Base-by-base conservation (phyloP, 2,888 invertebrate species). In the Mesochorus sp. region DNA sequence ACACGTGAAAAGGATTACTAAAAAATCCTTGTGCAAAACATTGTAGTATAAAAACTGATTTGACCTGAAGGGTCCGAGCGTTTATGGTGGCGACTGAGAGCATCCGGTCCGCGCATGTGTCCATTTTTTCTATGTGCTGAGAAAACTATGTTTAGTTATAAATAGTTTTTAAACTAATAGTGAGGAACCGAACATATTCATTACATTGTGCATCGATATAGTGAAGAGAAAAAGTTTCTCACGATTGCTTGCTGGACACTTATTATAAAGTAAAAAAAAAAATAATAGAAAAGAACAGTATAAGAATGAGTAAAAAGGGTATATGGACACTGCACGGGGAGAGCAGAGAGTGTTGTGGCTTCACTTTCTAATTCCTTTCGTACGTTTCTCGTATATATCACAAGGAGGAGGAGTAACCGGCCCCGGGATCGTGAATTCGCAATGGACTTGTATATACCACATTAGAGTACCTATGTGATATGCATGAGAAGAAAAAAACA, bases 341-440 rank as follows among this genome's bases (percentile, higher is more conserved):
- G 53, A 39, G 39, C 28, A 67, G 6, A 53, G 14, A n/a, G n/a
- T 19, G 14, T 12, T 53, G 44, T 24, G 62, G 53, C 68, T 71
- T 71, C 66, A 76, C 76, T 76, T 76, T 76, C 76, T 76, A 76
- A 76, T 76, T 70, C 68, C 49, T 59, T 53, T 67, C 76, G 66
- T 61, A 62, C 51, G 31, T 53, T 67, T 51, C 39, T 44, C 51
- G 68, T 51, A 71, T 62, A 75, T 44, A 71, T 49, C 34, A 51
- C n/a, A n/a, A 49, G 71, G 70, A 76, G 68, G 68, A 70, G 68
- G 67, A 68, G 74, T 55, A 68, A 42, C 37, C 31, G 42, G 62
- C 47, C 49, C 49, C 53, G 31, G 31, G 70, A 76, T 76, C 57
- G 67, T 19, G 57, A 64, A 70, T 75, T 68, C 34, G 68, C 75